Evolutionary conservation across 2,797 vertebrate species (phyloP).

Genomic region (Phyllotis vaccarum): DNA sequence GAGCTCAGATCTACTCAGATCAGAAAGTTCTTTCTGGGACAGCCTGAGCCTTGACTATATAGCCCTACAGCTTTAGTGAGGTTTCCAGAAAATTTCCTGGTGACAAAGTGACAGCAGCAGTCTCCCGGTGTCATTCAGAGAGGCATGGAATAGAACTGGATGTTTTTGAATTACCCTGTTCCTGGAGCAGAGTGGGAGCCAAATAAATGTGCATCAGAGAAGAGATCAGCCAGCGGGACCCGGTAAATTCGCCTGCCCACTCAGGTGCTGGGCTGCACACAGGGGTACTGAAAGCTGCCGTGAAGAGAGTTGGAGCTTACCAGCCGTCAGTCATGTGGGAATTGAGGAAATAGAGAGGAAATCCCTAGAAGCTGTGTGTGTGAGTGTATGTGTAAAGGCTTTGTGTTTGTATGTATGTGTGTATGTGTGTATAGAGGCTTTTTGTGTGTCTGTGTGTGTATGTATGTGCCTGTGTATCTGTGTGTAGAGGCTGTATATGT

Average conservation of each 20-base stretch:
- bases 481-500: too few species aligned
- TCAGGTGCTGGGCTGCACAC: background rate
- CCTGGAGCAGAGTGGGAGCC: background rate
- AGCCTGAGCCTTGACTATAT: background rate
- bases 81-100: background rate
- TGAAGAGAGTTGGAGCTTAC: background rate
- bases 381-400: background rate
- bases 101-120: background rate
- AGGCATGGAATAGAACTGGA: background rate
- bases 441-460: background rate
- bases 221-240: background rate
- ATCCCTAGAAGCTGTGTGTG: background rate
- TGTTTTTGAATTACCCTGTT: background rate
- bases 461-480: background rate
- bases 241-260: background rate
- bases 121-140: background rate
- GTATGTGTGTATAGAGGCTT: background rate
- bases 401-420: background rate
- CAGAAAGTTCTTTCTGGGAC: background rate
- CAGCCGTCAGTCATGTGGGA: background rate
- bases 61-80: background rate
- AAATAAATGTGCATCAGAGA: background rate
- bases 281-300: background rate
- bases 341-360: background rate
- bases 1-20: background rate